Evolutionary conservation across 2,113 vertebrate genomes (phyloP).

Genomic region (Lichenostomus cassidix): DNA sequence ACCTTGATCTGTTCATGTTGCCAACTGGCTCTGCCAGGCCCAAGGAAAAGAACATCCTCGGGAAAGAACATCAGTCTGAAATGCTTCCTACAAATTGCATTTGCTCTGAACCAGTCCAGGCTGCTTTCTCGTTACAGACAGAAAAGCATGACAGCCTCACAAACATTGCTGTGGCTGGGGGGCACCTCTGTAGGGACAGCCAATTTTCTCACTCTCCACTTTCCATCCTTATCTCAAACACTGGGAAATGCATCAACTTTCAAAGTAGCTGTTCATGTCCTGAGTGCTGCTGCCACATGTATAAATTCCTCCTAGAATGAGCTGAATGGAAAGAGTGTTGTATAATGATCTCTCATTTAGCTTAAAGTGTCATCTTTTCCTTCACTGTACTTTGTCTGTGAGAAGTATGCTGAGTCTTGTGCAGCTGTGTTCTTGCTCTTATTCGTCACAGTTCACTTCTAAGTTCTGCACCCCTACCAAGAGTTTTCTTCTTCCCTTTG

Average conservation of each 20-base stretch:
- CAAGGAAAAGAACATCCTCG: background rate
- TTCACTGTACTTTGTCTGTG: slow-evolving; percentile 12
- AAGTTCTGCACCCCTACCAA: background rate
- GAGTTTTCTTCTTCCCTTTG: slow-evolving; percentile 18
- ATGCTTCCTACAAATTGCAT: background rate
- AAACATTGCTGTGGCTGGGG: background rate
- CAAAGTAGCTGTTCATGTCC: slow-evolving; percentile 23
- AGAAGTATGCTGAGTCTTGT: slow-evolving; percentile 41
- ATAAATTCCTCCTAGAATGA: background rate
- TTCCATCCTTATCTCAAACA: background rate
- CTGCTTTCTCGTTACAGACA: background rate
- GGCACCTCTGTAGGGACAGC: background rate
- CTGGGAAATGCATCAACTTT: background rate
- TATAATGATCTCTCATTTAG: slow-evolving; percentile 51
- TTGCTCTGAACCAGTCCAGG: background rate
- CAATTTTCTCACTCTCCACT: background rate
- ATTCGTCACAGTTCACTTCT: background rate
- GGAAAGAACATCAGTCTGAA: background rate
- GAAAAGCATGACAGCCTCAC: background rate
- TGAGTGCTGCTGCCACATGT: background rate
- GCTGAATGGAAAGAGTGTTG: background rate
- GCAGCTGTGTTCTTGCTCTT: slow-evolving; percentile 24
- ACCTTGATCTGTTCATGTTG: background rate
- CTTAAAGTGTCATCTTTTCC: slow-evolving; percentile 19
- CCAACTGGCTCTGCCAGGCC: background rate